Base-by-base conservation (phyloP, 2,113 vertebrate genomes). In the Aspidoscelis tigris region DNA sequence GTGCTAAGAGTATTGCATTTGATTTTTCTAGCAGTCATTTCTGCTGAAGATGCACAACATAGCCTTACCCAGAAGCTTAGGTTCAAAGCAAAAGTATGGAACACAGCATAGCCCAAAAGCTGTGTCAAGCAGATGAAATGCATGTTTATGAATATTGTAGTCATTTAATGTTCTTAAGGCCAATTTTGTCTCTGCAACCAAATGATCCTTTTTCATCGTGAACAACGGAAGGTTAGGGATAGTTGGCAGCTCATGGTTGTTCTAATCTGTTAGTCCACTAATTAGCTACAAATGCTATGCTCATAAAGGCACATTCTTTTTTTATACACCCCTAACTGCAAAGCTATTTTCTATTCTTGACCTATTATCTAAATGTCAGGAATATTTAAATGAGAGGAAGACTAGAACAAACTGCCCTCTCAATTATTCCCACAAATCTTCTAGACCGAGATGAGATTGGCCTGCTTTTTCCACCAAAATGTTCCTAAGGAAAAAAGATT, bases 251-350 rank as follows among this genome's bases (percentile, higher is more conserved):
- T 89, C 88, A 88, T 55, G 80, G 74, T 76, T 88, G 88, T 94
- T 95, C 92, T 86, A 92, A 95, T 76, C 84, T 73, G 0, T 74
- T 89, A 85, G 89, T 87, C 88, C 75, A 88, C 72, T 92, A 94
- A 94, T 94, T 90, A 91, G 85, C 84, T 92, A 86, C 93, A 92
- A 92, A 92, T 92, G 88, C 61, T 94, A 89, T 89, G 93, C 94
- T 92, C 64, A 2, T 72, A 88, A 92, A 93, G 87, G 81, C 6
- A 7, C 91, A 90, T 92, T 94, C 88, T 93, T 88, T 50, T 71
- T 74, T 79, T 50, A 89, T 78, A 70, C 26, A 6, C 65, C 79
- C 70, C 91, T 16, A 92, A 88, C 84, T 93, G 82, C 82, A 84
- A 66, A 92, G 90, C 47, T 69, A 20, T 89, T 85, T 78, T 90